A percentile compares a stretch with the other conserved stretches of the same genome.
Evolutionary conservation across 2,888 invertebrate genomes (phyloP).

Genomic region (Standfussiana lucernea): DNA sequence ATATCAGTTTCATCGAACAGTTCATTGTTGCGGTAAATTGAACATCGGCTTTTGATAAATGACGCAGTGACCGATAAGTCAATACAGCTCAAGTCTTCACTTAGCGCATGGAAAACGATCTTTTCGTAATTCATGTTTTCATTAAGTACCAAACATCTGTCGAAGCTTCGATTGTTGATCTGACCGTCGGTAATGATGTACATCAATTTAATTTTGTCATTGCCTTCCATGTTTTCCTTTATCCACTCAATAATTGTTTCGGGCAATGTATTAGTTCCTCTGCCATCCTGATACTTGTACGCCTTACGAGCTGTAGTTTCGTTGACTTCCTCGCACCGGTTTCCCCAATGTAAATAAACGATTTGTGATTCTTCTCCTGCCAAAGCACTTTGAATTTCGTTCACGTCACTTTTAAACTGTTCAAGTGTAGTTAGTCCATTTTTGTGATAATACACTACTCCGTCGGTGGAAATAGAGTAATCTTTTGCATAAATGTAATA

Average conservation of each 20-base stretch:
- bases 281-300: neutral
- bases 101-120: constrained; percentile 30
- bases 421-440: constrained; percentile 23
- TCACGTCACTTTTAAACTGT: constrained; percentile 28
- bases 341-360: constrained; percentile 39
- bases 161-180: constrained; percentile 1
- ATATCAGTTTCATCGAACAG: constrained; percentile 67
- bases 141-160: constrained; percentile 32
- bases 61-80: constrained; percentile 59
- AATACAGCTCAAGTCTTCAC: constrained; percentile 18
- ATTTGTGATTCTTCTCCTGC: constrained; percentile 15
- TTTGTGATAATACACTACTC: constrained; percentile 21
- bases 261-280: constrained; percentile 17
- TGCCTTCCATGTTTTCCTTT: neutral
- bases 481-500: constrained; percentile 41
- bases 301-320: constrained; percentile 18
- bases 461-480: constrained; percentile 18
- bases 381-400: constrained; percentile 19
- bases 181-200: constrained; percentile 43
- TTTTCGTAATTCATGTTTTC: constrained; percentile 39
- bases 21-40: constrained; percentile 61
- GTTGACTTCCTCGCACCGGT: constrained; percentile 16
- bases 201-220: constrained; percentile 39
- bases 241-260: constrained; percentile 43
- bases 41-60: constrained; percentile 63